These are phyloP conservation scores for Apteryx mantelli DNA, from an alignment of 2,113 vertebrate species.

Conservation along the genomic window DNA sequence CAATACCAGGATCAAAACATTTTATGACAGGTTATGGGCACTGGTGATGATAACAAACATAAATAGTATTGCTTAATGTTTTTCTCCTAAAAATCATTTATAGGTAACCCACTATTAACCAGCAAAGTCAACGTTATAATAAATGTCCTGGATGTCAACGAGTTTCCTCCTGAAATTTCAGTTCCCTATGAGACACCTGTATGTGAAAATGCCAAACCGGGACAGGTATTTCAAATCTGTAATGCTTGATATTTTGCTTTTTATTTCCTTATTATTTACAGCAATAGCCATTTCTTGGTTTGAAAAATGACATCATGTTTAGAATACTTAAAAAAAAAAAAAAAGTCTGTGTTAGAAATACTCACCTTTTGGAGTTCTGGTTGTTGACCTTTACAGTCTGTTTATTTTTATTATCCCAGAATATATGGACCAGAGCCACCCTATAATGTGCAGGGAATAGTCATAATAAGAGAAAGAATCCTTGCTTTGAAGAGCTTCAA, in stretches of 20 bases:
- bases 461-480: neutral
- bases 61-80: neutral
- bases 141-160: slow-evolving; percentile 95
- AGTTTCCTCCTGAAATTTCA: slow-evolving; percentile 94
- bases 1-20: neutral
- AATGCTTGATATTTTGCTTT: neutral
- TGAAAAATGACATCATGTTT: neutral
- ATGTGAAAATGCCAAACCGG: slow-evolving; percentile 92
- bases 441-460: neutral
- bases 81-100: slow-evolving; percentile 56
- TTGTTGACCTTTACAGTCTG: neutral
- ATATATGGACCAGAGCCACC: neutral
- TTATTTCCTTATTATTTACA: neutral
- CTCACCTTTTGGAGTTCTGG: neutral
- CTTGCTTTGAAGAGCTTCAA: neutral
- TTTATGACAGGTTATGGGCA: neutral
- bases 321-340: neutral
- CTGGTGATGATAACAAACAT: neutral
- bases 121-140: slow-evolving; percentile 92
- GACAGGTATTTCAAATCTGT: slow-evolving; percentile 84
- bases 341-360: neutral
- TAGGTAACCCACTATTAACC: slow-evolving; percentile 91
- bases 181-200: slow-evolving; percentile 92
- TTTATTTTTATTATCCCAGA: neutral
- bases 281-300: neutral